Evolutionary conservation across 23 tunicate species (phyloP), one percentile per base, ranked within the genome.

Genomic region (Botrylloides violaceus): DNA sequence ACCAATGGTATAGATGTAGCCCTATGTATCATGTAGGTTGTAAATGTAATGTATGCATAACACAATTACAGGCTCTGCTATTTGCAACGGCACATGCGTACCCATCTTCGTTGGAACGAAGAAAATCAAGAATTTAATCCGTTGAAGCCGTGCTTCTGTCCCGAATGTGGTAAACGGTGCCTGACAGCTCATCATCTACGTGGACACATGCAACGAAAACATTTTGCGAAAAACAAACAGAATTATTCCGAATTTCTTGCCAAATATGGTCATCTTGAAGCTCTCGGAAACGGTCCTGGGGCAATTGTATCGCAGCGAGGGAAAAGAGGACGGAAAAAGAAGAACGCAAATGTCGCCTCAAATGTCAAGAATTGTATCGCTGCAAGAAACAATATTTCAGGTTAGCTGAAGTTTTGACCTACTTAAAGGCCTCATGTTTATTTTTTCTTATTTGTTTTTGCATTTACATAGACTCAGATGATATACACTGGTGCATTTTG

Each of bases 171-270:
- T 23, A 81, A 82, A 33, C 64, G 72, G 0, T 88, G 96, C 35
- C 60, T 88, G 58, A 88, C 96, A 19, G 72, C 81, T 12, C 80
- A 81, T 58, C 96, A 88, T 59, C 64, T 88, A 35, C 80, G 88
- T 2, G 96, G 96, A 2, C 96, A 88, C 80, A 75, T 88, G 81
- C 87, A 77, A 56, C 66, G 96, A 25, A 88, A 77, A 64, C 96
- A 88, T 48, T 88, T 80, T 65, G 83, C 96, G 32, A 88, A 88
- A 72, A 82, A 71, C 76, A 88, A 81, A 53, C 75, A 73, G 35
- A 56, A 59, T 3, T 88, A 85, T 19, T 65, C 65, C 4, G 71
- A 65, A 25, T 32, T 88, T 9, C 50, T 58, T 25, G n/a, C 26
- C 47, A 88, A 88, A 61, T 88, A 88, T 34, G 66, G 84, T 2